A percentile compares a stretch with the other conserved stretches of the same genome.
phyloP scores from a whole-genome alignment of 2,797 vertebrate species.

The Chelonia mydas region DNA sequence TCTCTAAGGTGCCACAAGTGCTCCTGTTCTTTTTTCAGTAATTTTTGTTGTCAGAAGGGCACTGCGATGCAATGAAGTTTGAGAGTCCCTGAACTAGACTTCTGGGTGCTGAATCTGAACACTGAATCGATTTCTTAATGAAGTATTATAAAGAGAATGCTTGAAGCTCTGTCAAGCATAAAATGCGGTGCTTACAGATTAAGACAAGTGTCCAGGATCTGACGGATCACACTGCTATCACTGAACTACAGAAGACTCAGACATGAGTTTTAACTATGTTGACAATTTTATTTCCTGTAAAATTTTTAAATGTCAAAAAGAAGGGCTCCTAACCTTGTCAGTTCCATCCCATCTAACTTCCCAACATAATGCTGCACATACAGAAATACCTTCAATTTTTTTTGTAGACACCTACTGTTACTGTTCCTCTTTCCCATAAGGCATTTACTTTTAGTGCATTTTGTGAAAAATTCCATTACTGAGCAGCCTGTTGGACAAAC shows the following conservation, averaged over 20 bases:
- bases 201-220: not conserved
- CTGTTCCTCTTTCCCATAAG: not conserved
- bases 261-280: not conserved
- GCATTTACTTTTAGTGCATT: not conserved
- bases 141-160: not conserved
- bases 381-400: not conserved
- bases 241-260: not conserved
- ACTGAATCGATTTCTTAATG: rapidly evolving
- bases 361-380: not conserved
- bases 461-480: not conserved
- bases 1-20: too few species aligned
- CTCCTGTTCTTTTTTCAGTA: too few species aligned
- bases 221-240: not conserved
- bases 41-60: too few species aligned
- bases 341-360: not conserved
- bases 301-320: not conserved
- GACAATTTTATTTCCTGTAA: not conserved
- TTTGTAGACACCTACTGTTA: not conserved
- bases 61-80: too few species aligned
- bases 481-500: not conserved
- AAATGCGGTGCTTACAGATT: not conserved
- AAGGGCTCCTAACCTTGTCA: not conserved
- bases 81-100: not conserved
- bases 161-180: not conserved
- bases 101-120: not conserved